Base-by-base conservation (phyloP, 2,113 vertebrate species). In the Gnathonemus longibarbis region DNA sequence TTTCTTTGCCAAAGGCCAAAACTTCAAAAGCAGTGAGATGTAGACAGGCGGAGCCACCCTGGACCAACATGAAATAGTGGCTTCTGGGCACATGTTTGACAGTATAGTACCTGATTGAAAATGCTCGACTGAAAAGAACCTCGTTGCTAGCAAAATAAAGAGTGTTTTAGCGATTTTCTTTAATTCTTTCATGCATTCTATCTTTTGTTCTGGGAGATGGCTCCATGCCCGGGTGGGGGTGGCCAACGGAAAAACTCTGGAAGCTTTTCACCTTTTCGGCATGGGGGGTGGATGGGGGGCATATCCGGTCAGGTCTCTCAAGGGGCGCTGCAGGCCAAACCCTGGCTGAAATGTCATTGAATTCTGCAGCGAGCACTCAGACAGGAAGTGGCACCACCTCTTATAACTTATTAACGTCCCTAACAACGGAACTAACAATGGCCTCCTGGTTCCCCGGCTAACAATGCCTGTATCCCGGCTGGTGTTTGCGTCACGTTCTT, bases 371-470 rank as follows among this genome's bases (percentile, higher is more conserved):
- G 31, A 77, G 11, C 35, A 39, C 31, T 39, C 31, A 35, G 31
- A 39, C 31, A 35, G 35, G 31, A 39, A 35, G 31, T 15, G 70
- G 70, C 31, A 39, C 19, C 45, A 48, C 7, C 45, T 84, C 5
- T 45, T 45, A 45, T 84, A 46, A 84, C 80, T 7, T 48, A 45
- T 84, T 42, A 84, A 84, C 8, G 5, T 48, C 52, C 89, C 90
- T 91, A 91, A 91, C 56, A 88, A 91, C 90, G 85, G 45, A 49
- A 10, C 24, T n/a, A 85, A 48, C 84, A 42, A 83, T 45, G 35
- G 39, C 77, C 39, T 83, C 35, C 31, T 45, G 31, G 77, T 83
- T 83, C 35, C 13, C 31, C 10, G 3, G 11, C 35, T 42, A 19
- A 48, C 42, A n/a, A n/a, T 85, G 39, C 21, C 53, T 66, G 89